Base-by-base conservation (phyloP, 2,888 invertebrate species). In the Eulithis testata region DNA sequence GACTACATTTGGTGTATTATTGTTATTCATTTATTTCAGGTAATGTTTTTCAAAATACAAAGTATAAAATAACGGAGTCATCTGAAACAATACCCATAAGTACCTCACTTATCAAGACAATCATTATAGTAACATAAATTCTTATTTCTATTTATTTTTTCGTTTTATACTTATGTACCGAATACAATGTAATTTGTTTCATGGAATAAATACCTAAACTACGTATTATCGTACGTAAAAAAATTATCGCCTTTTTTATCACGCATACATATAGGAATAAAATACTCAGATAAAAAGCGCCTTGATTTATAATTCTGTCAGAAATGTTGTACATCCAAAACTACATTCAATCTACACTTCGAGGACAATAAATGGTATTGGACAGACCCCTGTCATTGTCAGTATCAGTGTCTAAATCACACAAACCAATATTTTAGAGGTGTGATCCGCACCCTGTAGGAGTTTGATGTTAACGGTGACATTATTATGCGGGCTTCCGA, bases 401-500 rank as follows among this genome's bases (percentile, higher is more conserved):
- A 80, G 76, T 73, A 74, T 75, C 60, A 54, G 74, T 77, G 76
- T 78, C 76, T 79, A 80, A 83, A 83, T 84, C 80, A 80, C 79
- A 80, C 76, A 75, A 75, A 75, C 76, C 81, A 80, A 87, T 87
- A 86, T 85, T 84, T 84, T 77, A 80, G 75, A 81, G 80, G 80
- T 81, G 78, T 80, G 81, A 85, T 83, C 81, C 77, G 75, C 76
- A 77, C 80, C 77, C 85, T 85, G 82, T 82, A 79, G 76, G 79
- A 86, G 81, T 83, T 88, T 80, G 76, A 76, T 84, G 82, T 83
- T 80, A 77, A 79, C 81, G 74, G 76, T 75, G 77, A 80, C 79
- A 81, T 85, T 86, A 85, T 88, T 86, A 88, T 87, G 83, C 85
- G 88, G 88, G 84, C 82, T 85, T 84, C 80, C 77, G 79, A 84